Evolutionary conservation across 1,140 invertebrate genomes (phyloP), one percentile per base, ranked within the genome.

Genomic region (Adoxophyes honmai): DNA sequence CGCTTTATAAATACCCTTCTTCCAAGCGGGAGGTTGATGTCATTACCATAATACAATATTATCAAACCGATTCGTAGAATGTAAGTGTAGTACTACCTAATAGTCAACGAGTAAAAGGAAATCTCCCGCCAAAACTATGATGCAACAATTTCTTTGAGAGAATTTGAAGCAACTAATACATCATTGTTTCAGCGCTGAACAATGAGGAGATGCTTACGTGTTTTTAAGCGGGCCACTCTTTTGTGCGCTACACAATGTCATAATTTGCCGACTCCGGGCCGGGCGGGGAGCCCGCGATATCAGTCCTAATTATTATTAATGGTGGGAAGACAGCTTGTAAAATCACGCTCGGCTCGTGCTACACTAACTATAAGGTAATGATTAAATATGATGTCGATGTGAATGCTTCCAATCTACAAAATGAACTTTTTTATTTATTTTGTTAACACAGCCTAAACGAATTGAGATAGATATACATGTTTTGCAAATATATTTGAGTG

Each of bases 271-370:
- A 62, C 57, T 59, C 62, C 68, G 59, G 61, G 59, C 54, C 28
- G 38, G 56, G 59, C 64, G 57, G 36, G 62, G 58, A 68, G 21
- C 51, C 38, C 65, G 64, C 76, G 71, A 76, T 82, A 83, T 78
- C 75, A 78, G 64, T 60, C 67, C 65, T 84, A 83, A 86, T 81
- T 71, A 81, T 84, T 78, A 84, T 86, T 84, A 86, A 86, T 84
- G 74, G 68, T 72, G 39, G 55, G 36, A 65, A 77, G 73, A 82
- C 70, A 74, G 64, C 63, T 62, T 76, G 69, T 70, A 66, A 75
- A 75, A 77, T 78, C 68, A 82, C 62, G 55, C 57, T 65, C 36
- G 57, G 18, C 42, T 48, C 11, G 21, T 33, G 42, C 42, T 48
- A 48, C 42, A 48, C 16, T 48, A 44, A 28, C 21, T 28, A 28